Evolutionary conservation across 2,888 invertebrate species (phyloP).

Genomic region (Platerodrilus igneus): DNA sequence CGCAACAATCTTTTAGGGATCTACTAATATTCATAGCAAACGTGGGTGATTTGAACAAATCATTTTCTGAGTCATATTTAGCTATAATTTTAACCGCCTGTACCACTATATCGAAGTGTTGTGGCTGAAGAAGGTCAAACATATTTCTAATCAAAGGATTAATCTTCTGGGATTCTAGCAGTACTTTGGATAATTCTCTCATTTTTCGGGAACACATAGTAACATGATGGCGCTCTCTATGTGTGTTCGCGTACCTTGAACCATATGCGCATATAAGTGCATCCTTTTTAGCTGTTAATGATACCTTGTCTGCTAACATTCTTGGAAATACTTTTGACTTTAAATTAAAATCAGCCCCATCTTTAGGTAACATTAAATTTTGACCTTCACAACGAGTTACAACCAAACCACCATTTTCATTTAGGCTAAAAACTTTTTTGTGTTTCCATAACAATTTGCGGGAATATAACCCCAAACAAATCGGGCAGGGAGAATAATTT

Average conservation of each 20-base stretch:
- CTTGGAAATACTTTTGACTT: too few relatives aligned
- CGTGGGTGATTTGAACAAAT: conserved; percentile 14
- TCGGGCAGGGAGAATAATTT: too few relatives aligned
- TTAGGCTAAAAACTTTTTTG: too few relatives aligned
- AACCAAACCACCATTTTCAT: too few relatives aligned
- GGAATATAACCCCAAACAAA: too few relatives aligned
- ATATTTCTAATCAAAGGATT: conserved; percentile 11
- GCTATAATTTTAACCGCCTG: conserved; percentile 16
- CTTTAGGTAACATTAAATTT: too few relatives aligned
- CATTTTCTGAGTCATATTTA: too few relatives aligned
- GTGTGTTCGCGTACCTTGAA: conserved; percentile 18
- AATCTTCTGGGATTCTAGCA: conserved; percentile 16
- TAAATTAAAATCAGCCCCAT: too few relatives aligned
- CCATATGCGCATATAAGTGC: conserved; percentile 16
- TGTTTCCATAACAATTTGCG: too few relatives aligned
- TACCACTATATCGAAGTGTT: conserved; percentile 18
- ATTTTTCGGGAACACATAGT: conserved; percentile 19
- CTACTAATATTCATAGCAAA: conserved; percentile 19
- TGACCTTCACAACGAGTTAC: too few relatives aligned
- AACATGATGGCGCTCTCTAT: conserved; percentile 22
- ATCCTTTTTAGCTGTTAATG: conserved; percentile 11
- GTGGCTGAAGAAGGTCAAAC: conserved; percentile 14
- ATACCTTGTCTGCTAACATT: too few relatives aligned
- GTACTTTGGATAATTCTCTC: conserved; percentile 19
- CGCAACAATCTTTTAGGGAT: too few relatives aligned